Evolutionary conservation across 2,888 invertebrate species (phyloP).

Genomic region (Ptychoptera albimana): DNA sequence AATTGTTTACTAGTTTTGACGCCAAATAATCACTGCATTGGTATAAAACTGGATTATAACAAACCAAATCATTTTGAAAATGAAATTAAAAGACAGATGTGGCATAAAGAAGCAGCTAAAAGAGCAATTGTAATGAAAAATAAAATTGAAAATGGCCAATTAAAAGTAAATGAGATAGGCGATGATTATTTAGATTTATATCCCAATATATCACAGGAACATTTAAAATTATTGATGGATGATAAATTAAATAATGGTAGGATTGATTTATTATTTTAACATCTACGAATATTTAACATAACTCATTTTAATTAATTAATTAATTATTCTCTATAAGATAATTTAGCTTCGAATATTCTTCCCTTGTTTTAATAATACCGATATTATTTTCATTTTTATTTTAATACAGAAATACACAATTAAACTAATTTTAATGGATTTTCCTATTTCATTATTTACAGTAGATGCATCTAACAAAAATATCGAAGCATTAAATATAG

Average conservation of each 20-base stretch:
- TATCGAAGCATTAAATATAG: constrained; percentile 38
- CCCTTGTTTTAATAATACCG: too few relatives aligned
- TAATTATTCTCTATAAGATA: too few relatives aligned
- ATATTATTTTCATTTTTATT: too few relatives aligned
- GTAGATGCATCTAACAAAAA: constrained; percentile 17
- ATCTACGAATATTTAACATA: too few relatives aligned
- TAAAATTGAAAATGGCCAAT: constrained; percentile 41
- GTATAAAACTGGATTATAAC: constrained; percentile 46
- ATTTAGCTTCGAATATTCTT: too few relatives aligned
- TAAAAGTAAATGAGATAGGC: neutral
- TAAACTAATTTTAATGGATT: too few relatives aligned
- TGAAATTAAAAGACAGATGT: constrained; percentile 41
- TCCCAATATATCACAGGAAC: constrained; percentile 42
- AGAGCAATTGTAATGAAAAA: constrained; percentile 45
- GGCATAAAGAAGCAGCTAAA: constrained; percentile 46
- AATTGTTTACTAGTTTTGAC: constrained; percentile 45
- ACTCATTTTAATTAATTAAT: too few relatives aligned
- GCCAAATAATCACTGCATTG: constrained; percentile 44
- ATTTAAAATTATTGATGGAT: constrained; percentile 35
- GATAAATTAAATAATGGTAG: constrained; percentile 34
- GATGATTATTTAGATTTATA: constrained; percentile 41
- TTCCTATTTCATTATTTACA: too few relatives aligned
- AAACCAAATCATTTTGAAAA: constrained; percentile 42
- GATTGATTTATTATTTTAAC: neutral
- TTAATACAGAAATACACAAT: too few relatives aligned